These are phyloP conservation scores for Ochlodes sylvanus DNA, from an alignment of 2,888 invertebrate genomes.

Conservation along the genomic window DNA sequence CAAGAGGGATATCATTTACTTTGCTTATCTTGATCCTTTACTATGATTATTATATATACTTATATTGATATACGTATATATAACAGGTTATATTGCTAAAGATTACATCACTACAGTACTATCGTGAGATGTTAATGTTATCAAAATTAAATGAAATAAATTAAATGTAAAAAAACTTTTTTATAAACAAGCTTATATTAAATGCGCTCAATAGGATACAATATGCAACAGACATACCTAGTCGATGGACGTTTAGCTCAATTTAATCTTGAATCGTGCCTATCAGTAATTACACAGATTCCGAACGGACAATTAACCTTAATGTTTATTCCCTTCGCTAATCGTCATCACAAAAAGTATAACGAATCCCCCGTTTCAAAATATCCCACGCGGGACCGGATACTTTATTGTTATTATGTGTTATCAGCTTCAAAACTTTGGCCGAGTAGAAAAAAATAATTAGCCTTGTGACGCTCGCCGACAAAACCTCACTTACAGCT, in stretches of 20 bases:
- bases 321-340: constrained; percentile 21
- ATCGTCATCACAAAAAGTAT: constrained; percentile 23
- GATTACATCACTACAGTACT: too few species aligned
- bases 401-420: constrained; percentile 68
- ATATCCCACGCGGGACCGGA: constrained; percentile 55
- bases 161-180: too few species aligned
- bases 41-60: not conserved
- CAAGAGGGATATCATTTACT: constrained; percentile 4
- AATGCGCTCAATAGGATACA: too few species aligned
- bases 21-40: not conserved
- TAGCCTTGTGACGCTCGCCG: constrained; percentile 53
- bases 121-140: too few species aligned
- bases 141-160: too few species aligned
- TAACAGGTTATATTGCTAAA: too few species aligned
- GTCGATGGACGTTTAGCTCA: too few species aligned
- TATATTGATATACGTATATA: not conserved
- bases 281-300: not conserved
- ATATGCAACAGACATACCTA: too few species aligned
- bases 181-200: too few species aligned
- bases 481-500: constrained; percentile 45
- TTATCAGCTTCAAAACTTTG: constrained; percentile 68
- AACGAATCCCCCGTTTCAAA: constrained; percentile 43
- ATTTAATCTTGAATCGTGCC: not conserved
- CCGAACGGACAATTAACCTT: constrained; percentile 5
- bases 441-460: constrained; percentile 69